phyloP scores from a whole-genome alignment of 2,888 invertebrate species.

The Caenorhabditis virilis region DNA sequence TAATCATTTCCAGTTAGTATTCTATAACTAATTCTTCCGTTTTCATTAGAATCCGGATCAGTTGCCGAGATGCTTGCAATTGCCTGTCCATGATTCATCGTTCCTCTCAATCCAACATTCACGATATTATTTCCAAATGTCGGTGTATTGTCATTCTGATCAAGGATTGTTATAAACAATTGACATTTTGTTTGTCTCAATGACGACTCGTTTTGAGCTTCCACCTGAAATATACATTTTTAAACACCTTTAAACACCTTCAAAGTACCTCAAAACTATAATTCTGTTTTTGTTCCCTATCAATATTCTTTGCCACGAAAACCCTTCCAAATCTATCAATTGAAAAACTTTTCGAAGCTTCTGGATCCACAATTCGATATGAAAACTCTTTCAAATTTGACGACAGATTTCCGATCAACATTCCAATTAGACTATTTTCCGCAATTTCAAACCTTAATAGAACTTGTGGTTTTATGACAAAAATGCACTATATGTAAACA shows the following conservation, averaged over 20 bases:
- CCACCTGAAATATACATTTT: no score
- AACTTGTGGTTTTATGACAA: no score
- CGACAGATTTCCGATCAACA: conserved; percentile 31
- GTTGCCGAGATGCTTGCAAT: conserved; percentile 75
- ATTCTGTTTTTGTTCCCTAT: background rate
- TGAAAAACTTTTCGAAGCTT: conserved; percentile 20
- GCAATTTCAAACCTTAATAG: conserved; percentile 27
- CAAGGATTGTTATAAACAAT: conserved; percentile 27
- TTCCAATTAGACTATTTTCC: conserved; percentile 23
- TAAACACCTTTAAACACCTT: background rate
- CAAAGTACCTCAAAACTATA: conserved; percentile 13
- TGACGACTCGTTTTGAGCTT: conserved; percentile 17
- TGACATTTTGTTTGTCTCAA: conserved; percentile 9
- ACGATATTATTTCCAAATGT: conserved; percentile 12
- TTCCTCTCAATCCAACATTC: conserved; percentile 68
- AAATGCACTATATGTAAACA: no score
- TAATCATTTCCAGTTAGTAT: conserved; percentile 72
- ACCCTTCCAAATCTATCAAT: conserved; percentile 39
- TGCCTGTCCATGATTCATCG: conserved; percentile 18
- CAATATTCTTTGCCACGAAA: conserved; percentile 22
- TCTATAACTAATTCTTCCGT: conserved; percentile 74
- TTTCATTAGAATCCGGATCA: conserved; percentile 77
- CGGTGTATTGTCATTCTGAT: conserved; percentile 50
- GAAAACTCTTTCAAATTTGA: conserved; percentile 16
- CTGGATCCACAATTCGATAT: conserved; percentile 35